Conservation (phyloP, 2,797 vertebrate genomes). For the Euthynnus affinis region DNA sequence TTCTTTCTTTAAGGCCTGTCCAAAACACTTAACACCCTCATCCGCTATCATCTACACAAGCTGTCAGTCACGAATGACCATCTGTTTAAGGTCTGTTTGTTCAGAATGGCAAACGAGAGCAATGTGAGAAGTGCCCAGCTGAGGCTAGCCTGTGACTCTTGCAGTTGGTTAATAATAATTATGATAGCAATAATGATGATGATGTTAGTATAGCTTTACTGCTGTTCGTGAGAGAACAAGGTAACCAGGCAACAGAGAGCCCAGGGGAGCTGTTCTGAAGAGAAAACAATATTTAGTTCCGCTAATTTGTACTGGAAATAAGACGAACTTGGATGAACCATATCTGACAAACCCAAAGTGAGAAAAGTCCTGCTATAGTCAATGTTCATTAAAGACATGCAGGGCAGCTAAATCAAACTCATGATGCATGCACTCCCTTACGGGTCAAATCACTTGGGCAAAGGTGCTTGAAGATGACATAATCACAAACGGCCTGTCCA, state of each 20-base stretch:
- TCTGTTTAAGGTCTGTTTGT: conserved; percentile 54
- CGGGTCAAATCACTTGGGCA: conserved; percentile 39
- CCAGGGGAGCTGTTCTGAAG: conserved; percentile 64
- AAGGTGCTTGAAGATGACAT: conserved; percentile 63
- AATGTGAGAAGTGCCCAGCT: conserved; percentile 31
- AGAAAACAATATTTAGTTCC: conserved; percentile 70
- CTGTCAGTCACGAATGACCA: conserved; percentile 44
- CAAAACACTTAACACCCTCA: conserved; percentile 54
- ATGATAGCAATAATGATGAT: conserved; percentile 43
- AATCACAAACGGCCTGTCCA: conserved; percentile 61
- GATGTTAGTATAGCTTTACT: conserved; percentile 52
- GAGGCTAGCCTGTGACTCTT: conserved; percentile 10
- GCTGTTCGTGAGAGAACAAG: conserved; percentile 53
- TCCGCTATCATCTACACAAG: conserved; percentile 20
- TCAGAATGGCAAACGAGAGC: conserved; percentile 27
- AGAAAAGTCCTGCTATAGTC: conserved; percentile 22
- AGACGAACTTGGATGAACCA: conserved; percentile 68
- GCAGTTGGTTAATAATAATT: conserved; percentile 38
- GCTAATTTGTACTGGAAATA: conserved; percentile 65
- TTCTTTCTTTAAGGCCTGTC: conserved; percentile 36
- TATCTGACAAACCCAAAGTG: conserved; percentile 51
- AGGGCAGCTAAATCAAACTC: conserved; percentile 48
- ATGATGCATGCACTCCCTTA: conserved; percentile 41
- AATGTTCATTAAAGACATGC: conserved; percentile 43
- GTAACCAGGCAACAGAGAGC: conserved; percentile 58